These are phyloP conservation scores for Drosophila flavopinicola DNA, from an alignment of 2,888 invertebrate genomes.

Conservation along the genomic window DNA sequence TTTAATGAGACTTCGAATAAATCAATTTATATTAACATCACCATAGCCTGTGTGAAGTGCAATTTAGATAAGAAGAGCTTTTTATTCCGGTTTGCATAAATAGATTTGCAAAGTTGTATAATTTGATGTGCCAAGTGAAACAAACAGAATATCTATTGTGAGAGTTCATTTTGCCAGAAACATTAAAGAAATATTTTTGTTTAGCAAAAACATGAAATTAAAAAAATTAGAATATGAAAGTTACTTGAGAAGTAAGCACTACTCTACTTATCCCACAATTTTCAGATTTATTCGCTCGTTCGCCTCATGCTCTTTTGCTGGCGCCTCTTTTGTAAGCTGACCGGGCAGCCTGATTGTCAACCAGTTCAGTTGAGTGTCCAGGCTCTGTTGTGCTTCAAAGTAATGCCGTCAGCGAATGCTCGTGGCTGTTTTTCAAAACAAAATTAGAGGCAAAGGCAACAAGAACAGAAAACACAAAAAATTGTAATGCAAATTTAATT, in stretches of 20 bases:
- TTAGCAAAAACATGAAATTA: slow-evolving; percentile 31
- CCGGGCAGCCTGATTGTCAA: slow-evolving; percentile 66
- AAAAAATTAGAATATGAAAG: slow-evolving; percentile 38
- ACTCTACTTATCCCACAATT: slow-evolving; percentile 10
- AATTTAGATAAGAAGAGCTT: too few relatives aligned
- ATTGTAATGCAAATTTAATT: slow-evolving; percentile 80
- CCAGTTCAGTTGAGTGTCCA: slow-evolving; percentile 49
- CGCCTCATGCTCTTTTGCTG: neutral
- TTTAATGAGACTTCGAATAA: too few relatives aligned
- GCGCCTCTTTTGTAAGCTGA: slow-evolving; percentile 11
- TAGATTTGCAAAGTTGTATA: too few relatives aligned
- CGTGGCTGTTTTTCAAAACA: slow-evolving; percentile 74
- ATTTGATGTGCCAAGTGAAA: too few relatives aligned
- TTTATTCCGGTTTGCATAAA: too few relatives aligned
- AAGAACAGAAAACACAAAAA: slow-evolving; percentile 55
- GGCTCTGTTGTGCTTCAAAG: slow-evolving; percentile 49
- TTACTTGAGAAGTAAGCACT: slow-evolving; percentile 12
- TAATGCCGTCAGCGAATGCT: slow-evolving; percentile 55
- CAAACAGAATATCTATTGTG: too few relatives aligned
- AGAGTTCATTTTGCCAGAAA: too few relatives aligned
- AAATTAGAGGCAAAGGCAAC: slow-evolving; percentile 67
- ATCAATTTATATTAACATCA: too few relatives aligned
- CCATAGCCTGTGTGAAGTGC: too few relatives aligned
- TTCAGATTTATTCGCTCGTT: slow-evolving; percentile 6
- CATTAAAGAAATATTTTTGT: slow-evolving; percentile 50